Evolutionary conservation across 1,140 invertebrate genomes (phyloP).

Genomic region (Papilio glaucus): DNA sequence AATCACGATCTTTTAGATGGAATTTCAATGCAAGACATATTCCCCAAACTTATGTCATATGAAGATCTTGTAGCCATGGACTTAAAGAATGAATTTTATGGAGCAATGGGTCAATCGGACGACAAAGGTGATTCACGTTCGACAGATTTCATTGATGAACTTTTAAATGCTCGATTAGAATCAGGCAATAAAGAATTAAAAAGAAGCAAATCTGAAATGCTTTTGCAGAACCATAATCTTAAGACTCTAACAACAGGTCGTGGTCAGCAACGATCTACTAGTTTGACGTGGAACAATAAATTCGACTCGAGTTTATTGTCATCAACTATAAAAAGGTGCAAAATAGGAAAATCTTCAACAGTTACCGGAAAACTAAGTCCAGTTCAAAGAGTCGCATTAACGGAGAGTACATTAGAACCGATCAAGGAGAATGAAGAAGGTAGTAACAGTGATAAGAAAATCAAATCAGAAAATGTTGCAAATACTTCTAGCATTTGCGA

Average conservation of each 20-base stretch:
- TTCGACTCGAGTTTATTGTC: constrained; percentile 84
- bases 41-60: constrained; percentile 79
- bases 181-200: constrained; percentile 84
- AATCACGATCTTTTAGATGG: constrained; percentile 91
- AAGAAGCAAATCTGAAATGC: constrained; percentile 86
- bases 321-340: constrained; percentile 87
- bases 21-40: constrained; percentile 92
- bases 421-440: constrained; percentile 63
- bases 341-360: constrained; percentile 83
- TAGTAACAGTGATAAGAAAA: constrained; percentile 65
- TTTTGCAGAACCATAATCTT: constrained; percentile 80
- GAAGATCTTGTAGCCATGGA: constrained; percentile 73
- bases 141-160: constrained; percentile 86
- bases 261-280: constrained; percentile 87
- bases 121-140: constrained; percentile 84
- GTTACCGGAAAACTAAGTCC: constrained; percentile 75
- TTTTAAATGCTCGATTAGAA: constrained; percentile 83
- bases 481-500: constrained; percentile 55
- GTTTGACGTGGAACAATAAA: constrained; percentile 88
- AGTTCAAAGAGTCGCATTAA: constrained; percentile 59
- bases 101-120: constrained; percentile 81
- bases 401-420: constrained; percentile 65
- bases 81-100: constrained; percentile 85
- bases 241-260: constrained; percentile 80
- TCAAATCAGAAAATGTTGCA: constrained; percentile 62